A percentile compares a stretch with the other conserved stretches of the same genome.
Conservation (phyloP, 2,113 vertebrate genomes). For the Piprites chloris region DNA sequence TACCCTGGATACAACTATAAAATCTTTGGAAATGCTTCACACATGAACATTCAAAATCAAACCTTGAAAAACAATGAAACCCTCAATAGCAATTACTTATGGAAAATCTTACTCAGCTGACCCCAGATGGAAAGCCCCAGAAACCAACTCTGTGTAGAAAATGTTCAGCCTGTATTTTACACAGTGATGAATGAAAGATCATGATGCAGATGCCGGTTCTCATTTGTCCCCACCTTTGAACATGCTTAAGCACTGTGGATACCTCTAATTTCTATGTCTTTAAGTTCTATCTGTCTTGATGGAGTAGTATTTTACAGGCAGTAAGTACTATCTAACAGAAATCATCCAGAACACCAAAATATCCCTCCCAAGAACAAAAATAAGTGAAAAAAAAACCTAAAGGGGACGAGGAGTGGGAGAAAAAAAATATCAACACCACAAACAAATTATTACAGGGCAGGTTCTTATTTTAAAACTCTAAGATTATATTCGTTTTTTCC, state of each 20-base stretch:
- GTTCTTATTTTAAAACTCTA: neutral
- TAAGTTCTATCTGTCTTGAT: neutral
- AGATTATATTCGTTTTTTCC: neutral
- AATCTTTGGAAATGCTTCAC: neutral
- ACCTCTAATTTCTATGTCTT: neutral
- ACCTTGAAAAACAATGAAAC: neutral
- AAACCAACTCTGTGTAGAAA: neutral
- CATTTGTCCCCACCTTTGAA: neutral
- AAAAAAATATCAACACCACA: neutral
- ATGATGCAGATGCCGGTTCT: neutral
- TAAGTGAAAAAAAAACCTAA: neutral
- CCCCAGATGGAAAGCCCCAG: neutral
- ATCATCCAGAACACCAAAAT: neutral
- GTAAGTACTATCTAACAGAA: neutral
- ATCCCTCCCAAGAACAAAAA: neutral
- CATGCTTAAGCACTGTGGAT: neutral
- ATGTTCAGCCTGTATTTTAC: neutral
- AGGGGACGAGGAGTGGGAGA: accelerated
- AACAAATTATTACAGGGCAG: neutral
- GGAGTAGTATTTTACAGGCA: neutral
- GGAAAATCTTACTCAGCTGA: neutral
- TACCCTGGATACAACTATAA: neutral
- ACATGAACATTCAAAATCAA: neutral
- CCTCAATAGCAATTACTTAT: neutral
- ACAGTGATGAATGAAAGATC: neutral